Percentiles rank a stretch among this genome's conserved stretches.
Evolutionary conservation across 2,113 vertebrate species (phyloP).

Genomic region (Semnopithecus entellus): DNA sequence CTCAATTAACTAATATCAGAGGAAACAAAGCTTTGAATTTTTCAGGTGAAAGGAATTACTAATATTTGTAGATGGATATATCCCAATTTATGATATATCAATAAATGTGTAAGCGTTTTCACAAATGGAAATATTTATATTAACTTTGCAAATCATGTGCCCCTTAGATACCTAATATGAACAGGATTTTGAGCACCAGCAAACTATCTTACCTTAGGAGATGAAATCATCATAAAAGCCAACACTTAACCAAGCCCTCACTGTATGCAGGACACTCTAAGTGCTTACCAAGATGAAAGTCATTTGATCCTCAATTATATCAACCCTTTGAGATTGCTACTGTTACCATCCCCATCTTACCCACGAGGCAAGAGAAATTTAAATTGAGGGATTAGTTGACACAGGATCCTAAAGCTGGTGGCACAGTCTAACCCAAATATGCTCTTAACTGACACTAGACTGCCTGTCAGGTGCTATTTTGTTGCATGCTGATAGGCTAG

Average conservation of each 20-base stretch:
- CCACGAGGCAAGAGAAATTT: neutral
- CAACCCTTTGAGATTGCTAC: neutral
- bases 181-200: neutral
- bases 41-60: neutral
- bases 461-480: neutral
- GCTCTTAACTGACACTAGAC: neutral
- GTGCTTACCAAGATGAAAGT: neutral
- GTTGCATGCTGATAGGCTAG: neutral
- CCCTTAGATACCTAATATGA: neutral
- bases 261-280: neutral
- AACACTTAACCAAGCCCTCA: neutral
- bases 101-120: neutral
- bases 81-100: neutral
- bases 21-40: constrained; percentile 22
- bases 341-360: neutral
- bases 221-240: neutral
- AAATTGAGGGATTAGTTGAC: neutral
- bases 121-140: constrained; percentile 13
- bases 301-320: neutral
- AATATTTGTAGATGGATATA: neutral
- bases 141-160: neutral
- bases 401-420: neutral
- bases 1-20: constrained; percentile 10
- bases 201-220: neutral
- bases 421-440: neutral